phyloP scores from a whole-genome alignment of 2,113 vertebrate genomes.

The Suricata suricatta region DNA sequence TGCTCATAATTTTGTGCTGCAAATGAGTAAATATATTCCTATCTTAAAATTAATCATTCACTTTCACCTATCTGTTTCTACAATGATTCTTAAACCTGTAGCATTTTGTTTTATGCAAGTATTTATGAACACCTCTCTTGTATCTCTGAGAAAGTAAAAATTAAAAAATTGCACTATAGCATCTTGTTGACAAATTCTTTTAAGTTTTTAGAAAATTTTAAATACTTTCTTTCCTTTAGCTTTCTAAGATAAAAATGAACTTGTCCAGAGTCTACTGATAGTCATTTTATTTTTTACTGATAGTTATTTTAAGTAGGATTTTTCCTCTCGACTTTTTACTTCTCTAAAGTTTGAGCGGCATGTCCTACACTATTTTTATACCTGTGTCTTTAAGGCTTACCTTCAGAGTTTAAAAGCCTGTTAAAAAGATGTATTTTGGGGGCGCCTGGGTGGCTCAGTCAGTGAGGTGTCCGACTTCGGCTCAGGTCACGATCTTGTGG shows the following conservation, averaged over 20 bases:
- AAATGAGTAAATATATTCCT: background rate
- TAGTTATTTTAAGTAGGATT: background rate
- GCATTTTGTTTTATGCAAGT: slow-evolving; percentile 92
- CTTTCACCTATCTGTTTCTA: background rate
- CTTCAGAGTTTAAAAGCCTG: slow-evolving; percentile 6
- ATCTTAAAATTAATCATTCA: background rate
- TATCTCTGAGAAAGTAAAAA: slow-evolving; percentile 99
- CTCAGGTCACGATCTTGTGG: no score
- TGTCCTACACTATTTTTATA: background rate
- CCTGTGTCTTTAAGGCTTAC: background rate
- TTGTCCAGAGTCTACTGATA: background rate
- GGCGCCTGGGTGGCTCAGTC: no score
- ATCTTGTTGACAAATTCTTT: slow-evolving; percentile 14
- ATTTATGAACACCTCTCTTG: slow-evolving; percentile 97
- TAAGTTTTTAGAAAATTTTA: slow-evolving; percentile 9
- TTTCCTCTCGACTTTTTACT: slow-evolving; percentile 42
- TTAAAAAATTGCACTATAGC: slow-evolving; percentile 73
- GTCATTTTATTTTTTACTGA: no score
- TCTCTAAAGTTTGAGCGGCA: background rate
- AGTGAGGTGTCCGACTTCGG: no score
- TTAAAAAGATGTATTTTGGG: background rate
- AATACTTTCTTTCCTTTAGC: background rate
- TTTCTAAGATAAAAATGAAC: slow-evolving; percentile 36
- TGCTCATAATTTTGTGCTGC: background rate
- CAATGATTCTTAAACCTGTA: background rate